phyloP scores from a whole-genome alignment of 2,888 invertebrate genomes.

The Catocala sponsa region DNA sequence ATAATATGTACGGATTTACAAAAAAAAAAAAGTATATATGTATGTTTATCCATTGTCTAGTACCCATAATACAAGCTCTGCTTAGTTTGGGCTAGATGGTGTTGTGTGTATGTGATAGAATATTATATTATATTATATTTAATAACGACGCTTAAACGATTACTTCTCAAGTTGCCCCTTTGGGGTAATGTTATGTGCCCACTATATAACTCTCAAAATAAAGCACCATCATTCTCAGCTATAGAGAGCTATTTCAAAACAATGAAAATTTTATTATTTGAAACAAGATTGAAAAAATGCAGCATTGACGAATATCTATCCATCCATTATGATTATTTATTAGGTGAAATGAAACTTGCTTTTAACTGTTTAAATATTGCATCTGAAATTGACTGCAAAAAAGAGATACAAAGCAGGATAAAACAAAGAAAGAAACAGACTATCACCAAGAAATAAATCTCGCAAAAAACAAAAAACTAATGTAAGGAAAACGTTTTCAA shows the following conservation, averaged over 20 bases:
- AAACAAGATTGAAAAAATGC: conserved; percentile 24
- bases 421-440: conserved; percentile 9
- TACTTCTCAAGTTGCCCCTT: background rate
- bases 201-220: background rate
- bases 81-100: too few species aligned
- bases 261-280: background rate
- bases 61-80: too few species aligned
- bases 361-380: conserved; percentile 5
- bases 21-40: too few species aligned
- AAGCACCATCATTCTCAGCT: background rate
- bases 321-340: background rate
- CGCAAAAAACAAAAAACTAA: conserved; percentile 32
- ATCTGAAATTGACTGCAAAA: background rate
- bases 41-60: too few species aligned
- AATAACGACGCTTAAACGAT: conserved; percentile 15
- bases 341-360: conserved; percentile 1
- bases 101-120: too few species aligned
- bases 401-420: background rate
- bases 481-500: conserved; percentile 34
- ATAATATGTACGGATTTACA: too few species aligned
- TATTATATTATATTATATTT: too few species aligned
- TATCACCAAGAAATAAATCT: conserved; percentile 29
- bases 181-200: conserved; percentile 1
- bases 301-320: conserved; percentile 9
- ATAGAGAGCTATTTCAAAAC: conserved; percentile 4